Percentiles rank a stretch among this genome's conserved stretches.
These are phyloP conservation scores for Zaprionus ornatus DNA, from an alignment of 1,140 invertebrate genomes.

Conservation along the genomic window DNA sequence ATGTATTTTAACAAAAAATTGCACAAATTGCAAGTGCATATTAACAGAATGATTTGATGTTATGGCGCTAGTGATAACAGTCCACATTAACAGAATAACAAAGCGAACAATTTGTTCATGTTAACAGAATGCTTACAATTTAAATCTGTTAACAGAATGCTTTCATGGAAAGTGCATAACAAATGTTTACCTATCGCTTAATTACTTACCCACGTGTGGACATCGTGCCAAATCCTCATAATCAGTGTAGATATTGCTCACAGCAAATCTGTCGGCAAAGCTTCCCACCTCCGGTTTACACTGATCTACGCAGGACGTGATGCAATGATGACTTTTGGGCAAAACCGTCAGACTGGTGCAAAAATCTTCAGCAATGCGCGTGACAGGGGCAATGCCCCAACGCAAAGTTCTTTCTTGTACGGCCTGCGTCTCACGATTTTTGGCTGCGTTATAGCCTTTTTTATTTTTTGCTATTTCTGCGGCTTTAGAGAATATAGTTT, in stretches of 20 bases:
- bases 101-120: background rate
- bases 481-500: background rate
- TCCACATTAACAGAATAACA: background rate
- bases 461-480: background rate
- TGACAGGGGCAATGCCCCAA: conserved; percentile 69
- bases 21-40: no score
- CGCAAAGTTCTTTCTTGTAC: conserved; percentile 26
- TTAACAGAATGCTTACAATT: background rate
- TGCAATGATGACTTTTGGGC: conserved; percentile 40
- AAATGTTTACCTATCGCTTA: background rate
- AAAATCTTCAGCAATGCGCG: conserved; percentile 62
- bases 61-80: background rate
- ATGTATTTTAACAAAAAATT: background rate
- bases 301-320: conserved; percentile 49
- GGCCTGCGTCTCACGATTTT: background rate
- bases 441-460: background rate
- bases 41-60: background rate
- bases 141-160: background rate
- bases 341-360: conserved; percentile 51
- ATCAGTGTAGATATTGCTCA: conserved; percentile 88
- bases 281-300: conserved; percentile 41
- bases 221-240: conserved; percentile 91
- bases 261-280: conserved; percentile 89
- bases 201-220: conserved; percentile 88
- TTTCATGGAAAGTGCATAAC: background rate